Evolutionary conservation across 2,113 vertebrate species (phyloP).

Genomic region (Penelope pileata): DNA sequence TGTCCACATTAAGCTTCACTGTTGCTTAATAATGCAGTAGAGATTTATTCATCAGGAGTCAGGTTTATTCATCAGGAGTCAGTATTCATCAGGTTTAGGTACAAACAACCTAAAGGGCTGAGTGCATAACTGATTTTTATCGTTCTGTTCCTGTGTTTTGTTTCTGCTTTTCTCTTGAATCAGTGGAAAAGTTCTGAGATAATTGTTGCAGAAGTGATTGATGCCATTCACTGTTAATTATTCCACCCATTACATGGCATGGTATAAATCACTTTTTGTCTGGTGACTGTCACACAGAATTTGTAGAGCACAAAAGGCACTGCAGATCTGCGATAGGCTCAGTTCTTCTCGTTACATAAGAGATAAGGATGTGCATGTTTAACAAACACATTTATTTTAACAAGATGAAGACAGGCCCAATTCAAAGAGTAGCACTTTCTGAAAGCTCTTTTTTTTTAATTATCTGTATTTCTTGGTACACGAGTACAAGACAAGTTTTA

Average conservation of each 20-base stretch:
- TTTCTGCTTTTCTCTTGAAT: slow-evolving; percentile 13
- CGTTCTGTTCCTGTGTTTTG: not conserved
- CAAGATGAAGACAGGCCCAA: slow-evolving; percentile 30
- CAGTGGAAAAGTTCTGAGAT: slow-evolving; percentile 51
- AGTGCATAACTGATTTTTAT: not conserved
- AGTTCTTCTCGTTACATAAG: slow-evolving; percentile 57
- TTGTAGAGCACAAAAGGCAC: slow-evolving; percentile 67
- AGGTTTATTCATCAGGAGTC: not conserved
- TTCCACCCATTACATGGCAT: slow-evolving; percentile 72
- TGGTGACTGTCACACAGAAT: slow-evolving; percentile 59
- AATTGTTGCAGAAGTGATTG: slow-evolving; percentile 74
- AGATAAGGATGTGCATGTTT: slow-evolving; percentile 57
- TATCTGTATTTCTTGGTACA: not conserved
- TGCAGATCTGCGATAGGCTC: slow-evolving; percentile 56
- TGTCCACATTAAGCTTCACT: not conserved
- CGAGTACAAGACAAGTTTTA: not conserved
- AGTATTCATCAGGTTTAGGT: no score
- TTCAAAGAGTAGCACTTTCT: slow-evolving; percentile 34
- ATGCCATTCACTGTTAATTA: slow-evolving; percentile 78
- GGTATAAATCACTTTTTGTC: slow-evolving; percentile 80
- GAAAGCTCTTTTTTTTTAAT: slow-evolving; percentile 3
- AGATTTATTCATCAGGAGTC: not conserved
- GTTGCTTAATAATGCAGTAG: not conserved
- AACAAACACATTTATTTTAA: slow-evolving; percentile 67
- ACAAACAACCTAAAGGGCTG: not conserved